Conservation (phyloP, 2,797 vertebrate genomes). For the Rhinichthys osculus region DNA sequence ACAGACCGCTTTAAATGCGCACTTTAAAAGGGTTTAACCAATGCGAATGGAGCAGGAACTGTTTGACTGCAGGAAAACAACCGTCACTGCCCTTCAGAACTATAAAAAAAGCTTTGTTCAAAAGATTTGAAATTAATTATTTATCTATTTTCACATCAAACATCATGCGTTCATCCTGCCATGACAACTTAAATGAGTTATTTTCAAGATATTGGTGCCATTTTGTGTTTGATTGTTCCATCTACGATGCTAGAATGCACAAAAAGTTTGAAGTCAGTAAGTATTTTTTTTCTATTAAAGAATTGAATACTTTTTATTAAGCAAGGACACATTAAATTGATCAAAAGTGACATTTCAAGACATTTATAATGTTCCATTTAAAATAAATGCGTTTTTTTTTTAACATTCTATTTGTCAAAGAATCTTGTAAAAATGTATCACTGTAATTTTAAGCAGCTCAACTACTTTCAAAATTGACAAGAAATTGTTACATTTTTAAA, state of each 20-base stretch:
- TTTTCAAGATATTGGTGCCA: no score
- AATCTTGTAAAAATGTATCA: neutral
- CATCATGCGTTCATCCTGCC: neutral
- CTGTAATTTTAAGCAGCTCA: neutral
- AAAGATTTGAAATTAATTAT: conserved; percentile 14
- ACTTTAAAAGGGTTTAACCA: neutral
- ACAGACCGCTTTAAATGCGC: neutral
- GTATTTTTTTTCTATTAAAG: no score
- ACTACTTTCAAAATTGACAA: neutral
- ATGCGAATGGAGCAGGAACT: neutral
- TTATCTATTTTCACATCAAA: neutral
- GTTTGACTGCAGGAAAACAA: conserved; percentile 10
- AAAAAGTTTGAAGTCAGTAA: neutral
- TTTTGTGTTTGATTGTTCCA: neutral
- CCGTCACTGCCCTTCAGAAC: neutral
- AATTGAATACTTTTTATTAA: neutral
- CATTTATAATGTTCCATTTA: neutral
- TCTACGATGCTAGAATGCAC: neutral
- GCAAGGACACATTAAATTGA: neutral
- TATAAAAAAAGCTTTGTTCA: neutral
- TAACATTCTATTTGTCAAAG: neutral
- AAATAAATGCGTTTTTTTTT: neutral
- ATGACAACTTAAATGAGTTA: neutral
- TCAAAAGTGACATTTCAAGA: neutral
- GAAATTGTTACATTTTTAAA: no score